phyloP scores from a whole-genome alignment of 2,113 vertebrate species.

The Columba janthina region DNA sequence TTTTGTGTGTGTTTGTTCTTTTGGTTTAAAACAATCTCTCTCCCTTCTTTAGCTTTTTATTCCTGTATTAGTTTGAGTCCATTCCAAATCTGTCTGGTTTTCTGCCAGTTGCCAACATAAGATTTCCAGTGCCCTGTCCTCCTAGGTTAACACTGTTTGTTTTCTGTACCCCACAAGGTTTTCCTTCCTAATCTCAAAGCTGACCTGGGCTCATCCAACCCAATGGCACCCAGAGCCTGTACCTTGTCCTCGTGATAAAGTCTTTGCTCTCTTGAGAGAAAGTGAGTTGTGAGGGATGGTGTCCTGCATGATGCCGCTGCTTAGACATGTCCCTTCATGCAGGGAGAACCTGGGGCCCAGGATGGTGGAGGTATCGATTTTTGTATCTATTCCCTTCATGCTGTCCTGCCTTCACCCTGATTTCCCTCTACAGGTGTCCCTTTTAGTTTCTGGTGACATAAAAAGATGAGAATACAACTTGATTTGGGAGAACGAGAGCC shows the following conservation, averaged over 20 bases:
- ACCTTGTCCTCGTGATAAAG: not conserved
- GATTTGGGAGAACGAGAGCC: not conserved
- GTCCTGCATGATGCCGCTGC: not conserved
- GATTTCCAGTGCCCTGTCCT: not conserved
- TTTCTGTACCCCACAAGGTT: not conserved
- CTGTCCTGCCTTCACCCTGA: not conserved
- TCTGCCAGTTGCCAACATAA: not conserved
- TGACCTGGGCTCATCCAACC: not conserved
- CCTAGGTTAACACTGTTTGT: not conserved
- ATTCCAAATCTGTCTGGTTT: not conserved
- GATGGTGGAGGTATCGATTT: not conserved
- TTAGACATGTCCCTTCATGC: not conserved
- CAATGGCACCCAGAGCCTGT: not conserved
- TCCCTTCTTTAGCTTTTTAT: not conserved
- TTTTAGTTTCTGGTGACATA: not conserved
- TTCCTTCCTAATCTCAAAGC: not conserved
- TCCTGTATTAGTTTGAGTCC: not conserved
- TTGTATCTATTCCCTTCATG: not conserved
- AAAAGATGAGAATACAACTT: not conserved
- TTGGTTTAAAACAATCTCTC: not conserved
- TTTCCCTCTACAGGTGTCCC: not conserved
- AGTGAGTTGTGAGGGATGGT: not conserved
- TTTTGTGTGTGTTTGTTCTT: not conserved
- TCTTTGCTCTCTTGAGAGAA: not conserved
- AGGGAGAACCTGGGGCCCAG: not conserved